phyloP scores from a whole-genome alignment of 2,113 vertebrate genomes.

The Oriolus oriolus region DNA sequence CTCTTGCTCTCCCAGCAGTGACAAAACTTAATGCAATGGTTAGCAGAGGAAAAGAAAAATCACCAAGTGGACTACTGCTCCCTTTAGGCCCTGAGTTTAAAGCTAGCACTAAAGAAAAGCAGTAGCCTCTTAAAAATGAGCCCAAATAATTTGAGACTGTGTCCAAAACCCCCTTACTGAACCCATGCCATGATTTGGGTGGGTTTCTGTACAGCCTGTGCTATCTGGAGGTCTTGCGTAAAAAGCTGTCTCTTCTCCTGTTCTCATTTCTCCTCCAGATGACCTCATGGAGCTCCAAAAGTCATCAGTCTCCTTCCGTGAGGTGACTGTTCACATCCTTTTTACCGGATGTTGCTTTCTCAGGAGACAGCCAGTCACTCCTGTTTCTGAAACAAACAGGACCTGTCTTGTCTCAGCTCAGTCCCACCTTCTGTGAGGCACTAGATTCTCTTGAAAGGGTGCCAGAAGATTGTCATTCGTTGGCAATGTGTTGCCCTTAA shows the following conservation, averaged over 20 bases:
- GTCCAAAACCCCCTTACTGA: neutral
- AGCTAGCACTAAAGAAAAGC: neutral
- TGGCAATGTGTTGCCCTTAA: neutral
- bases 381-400: constrained; percentile 27
- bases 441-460: neutral
- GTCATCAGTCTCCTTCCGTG: neutral
- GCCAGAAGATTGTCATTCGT: constrained; percentile 5
- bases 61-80: neutral
- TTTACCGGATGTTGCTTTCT: neutral
- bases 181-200: neutral
- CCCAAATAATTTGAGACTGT: neutral
- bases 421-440: constrained; percentile 9
- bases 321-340: constrained; percentile 21
- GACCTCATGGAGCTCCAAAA: neutral
- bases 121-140: neutral
- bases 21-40: neutral
- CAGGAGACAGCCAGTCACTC: neutral
- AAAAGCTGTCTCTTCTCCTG: neutral
- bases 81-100: neutral
- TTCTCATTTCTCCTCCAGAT: constrained; percentile 8
- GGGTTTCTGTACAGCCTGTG: neutral
- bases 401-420: neutral
- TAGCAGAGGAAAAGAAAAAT: neutral
- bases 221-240: neutral
- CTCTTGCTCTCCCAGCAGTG: neutral